Evolutionary conservation across 2,113 vertebrate species (phyloP).

Genomic region (Oncorhynchus masou): DNA sequence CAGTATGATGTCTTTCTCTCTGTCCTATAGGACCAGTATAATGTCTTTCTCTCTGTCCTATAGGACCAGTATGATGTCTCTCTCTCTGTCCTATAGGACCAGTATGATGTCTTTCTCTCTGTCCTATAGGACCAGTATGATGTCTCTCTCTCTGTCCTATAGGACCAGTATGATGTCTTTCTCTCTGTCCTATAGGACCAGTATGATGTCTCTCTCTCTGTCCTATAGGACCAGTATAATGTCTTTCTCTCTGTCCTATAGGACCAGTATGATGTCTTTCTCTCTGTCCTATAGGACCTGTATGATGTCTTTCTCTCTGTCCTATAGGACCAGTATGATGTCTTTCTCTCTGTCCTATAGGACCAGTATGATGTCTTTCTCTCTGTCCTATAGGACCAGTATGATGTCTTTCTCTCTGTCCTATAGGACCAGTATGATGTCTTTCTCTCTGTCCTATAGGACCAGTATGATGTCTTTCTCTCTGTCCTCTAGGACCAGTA

Average conservation of each 20-base stretch:
- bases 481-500: no score
- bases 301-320: neutral
- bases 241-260: neutral
- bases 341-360: neutral
- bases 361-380: neutral
- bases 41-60: neutral
- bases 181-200: conserved; percentile 48
- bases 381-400: no score
- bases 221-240: conserved; percentile 64
- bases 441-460: neutral
- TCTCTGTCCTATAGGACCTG: no score
- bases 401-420: neutral
- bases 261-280: neutral
- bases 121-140: no score
- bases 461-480: neutral
- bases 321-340: no score
- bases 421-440: conserved; percentile 86
- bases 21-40: no score
- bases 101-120: neutral
- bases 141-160: neutral
- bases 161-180: conserved; percentile 98
- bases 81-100: no score
- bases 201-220: no score
- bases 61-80: neutral
- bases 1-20: neutral